Conservation (phyloP, 2,888 invertebrate genomes). For the Zele albiditarsus region DNA sequence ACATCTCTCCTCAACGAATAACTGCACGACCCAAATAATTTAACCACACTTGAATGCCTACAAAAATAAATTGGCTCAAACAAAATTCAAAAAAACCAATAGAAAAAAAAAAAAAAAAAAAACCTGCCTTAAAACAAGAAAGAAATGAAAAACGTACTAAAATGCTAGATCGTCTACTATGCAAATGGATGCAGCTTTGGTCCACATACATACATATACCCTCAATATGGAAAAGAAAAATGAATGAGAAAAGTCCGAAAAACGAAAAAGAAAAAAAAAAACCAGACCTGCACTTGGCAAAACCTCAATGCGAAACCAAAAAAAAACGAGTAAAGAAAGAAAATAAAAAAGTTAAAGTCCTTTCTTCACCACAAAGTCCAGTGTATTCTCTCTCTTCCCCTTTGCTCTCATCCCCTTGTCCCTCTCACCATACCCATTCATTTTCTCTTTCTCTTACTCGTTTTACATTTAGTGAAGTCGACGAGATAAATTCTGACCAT, state of each 20-base stretch:
- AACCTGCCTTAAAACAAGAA: neutral
- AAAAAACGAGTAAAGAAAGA: neutral
- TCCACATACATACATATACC: neutral
- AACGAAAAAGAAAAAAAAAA: neutral
- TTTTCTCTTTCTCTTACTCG: neutral
- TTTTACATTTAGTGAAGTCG: constrained; percentile 16
- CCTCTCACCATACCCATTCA: neutral
- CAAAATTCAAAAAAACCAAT: neutral
- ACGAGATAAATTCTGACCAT: constrained; percentile 28
- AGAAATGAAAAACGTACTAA: neutral
- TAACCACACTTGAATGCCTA: neutral
- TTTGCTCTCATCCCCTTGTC: neutral
- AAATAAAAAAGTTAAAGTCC: neutral
- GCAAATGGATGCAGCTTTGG: neutral
- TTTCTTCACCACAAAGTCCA: neutral
- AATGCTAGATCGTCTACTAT: neutral
- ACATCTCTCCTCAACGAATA: neutral
- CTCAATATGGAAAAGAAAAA: neutral
- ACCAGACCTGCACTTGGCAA: neutral
- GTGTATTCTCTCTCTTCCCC: neutral
- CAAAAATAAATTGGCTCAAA: neutral
- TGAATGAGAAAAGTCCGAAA: neutral
- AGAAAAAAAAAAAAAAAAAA: neutral
- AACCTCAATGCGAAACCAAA: neutral
- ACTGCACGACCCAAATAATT: neutral